phyloP scores from a whole-genome alignment of 1,140 invertebrate genomes.

The Ptiloglossa arizonensis region DNA sequence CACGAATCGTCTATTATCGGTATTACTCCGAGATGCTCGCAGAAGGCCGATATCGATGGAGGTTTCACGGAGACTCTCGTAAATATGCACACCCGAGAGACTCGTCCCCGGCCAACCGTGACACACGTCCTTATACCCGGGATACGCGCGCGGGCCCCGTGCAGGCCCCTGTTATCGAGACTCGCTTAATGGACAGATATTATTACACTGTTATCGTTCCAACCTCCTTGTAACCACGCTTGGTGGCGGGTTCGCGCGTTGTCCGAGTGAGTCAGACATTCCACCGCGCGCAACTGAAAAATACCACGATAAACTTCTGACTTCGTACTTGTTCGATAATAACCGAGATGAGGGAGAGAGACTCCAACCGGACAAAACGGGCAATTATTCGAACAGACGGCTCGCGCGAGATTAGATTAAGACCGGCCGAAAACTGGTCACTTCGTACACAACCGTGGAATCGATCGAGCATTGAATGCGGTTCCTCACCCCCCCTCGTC shows the following conservation, averaged over 20 bases:
- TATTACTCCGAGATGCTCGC: too few relatives aligned
- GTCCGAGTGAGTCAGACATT: background rate
- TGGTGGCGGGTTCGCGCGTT: background rate
- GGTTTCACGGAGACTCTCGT: slow-evolving; percentile 1
- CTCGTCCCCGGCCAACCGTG: background rate
- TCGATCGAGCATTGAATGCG: background rate
- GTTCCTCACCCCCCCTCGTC: too few relatives aligned
- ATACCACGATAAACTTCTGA: too few relatives aligned
- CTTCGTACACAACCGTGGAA: background rate
- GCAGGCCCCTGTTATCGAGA: too few relatives aligned
- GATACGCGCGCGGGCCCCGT: slow-evolving; percentile 8
- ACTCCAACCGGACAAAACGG: too few relatives aligned
- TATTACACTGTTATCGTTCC: background rate
- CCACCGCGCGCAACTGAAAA: background rate
- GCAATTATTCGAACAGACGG: too few relatives aligned
- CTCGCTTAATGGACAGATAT: slow-evolving; percentile 5
- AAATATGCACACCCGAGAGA: background rate
- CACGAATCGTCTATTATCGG: too few relatives aligned
- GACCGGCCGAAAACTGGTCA: background rate
- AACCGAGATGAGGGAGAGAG: too few relatives aligned
- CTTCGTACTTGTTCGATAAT: too few relatives aligned
- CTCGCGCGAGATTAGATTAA: background rate
- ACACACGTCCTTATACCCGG: background rate
- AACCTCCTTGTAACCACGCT: background rate
- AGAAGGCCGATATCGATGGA: background rate